Conservation (phyloP, 2,797 vertebrate species). For the Aselliscus stoliczkanus region DNA sequence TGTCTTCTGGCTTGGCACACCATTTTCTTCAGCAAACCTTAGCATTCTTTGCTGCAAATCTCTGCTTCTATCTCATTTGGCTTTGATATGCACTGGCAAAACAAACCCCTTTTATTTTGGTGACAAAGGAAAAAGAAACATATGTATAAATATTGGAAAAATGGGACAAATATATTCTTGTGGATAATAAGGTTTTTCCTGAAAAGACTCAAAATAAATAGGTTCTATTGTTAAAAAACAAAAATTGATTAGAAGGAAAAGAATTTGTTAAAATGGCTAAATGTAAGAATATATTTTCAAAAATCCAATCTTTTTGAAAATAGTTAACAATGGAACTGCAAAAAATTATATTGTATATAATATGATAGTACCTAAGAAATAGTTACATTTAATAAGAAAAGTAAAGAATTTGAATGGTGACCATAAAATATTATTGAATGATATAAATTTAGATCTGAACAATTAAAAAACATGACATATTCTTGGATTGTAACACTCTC, state of each 20-base stretch:
- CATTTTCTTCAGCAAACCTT: no score
- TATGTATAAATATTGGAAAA: background rate
- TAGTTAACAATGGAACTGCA: background rate
- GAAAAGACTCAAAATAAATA: background rate
- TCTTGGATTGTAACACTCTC: background rate
- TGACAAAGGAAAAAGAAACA: background rate
- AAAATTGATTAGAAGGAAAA: background rate
- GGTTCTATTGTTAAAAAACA: background rate
- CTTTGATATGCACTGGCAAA: no score
- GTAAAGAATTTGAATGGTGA: background rate
- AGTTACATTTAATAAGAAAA: background rate
- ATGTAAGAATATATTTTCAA: background rate
- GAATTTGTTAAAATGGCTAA: background rate
- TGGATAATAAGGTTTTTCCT: background rate
- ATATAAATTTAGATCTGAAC: background rate
- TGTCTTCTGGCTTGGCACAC: no score
- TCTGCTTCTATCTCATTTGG: no score
- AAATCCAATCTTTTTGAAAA: background rate
- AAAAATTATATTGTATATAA: background rate
- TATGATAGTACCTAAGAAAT: background rate
- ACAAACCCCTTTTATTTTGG: no score
- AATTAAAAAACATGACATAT: background rate
- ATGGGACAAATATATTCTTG: background rate
- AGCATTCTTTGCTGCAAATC: no score
- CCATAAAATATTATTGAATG: background rate